A percentile compares a stretch with the other conserved stretches of the same genome.
phyloP scores from a whole-genome alignment of 2,888 invertebrate genomes.

The Melangyna quadrimaculata region DNA sequence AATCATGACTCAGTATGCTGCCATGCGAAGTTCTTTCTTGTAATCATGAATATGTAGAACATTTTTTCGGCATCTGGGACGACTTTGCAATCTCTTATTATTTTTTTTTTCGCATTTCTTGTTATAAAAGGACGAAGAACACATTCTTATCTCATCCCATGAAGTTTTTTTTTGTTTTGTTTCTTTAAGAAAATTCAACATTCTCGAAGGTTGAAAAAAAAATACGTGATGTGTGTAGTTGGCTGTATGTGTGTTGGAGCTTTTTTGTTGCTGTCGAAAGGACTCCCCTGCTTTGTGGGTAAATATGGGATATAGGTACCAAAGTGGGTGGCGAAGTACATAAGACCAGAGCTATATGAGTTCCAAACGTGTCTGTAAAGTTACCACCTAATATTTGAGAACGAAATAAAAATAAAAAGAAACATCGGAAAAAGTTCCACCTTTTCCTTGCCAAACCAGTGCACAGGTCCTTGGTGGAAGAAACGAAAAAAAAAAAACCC shows the following conservation, averaged over 20 bases:
- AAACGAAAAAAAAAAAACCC: background rate
- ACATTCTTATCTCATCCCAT: conserved; percentile 58
- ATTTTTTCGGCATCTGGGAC: conserved; percentile 69
- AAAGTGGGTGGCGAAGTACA: conserved; percentile 41
- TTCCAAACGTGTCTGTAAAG: conserved; percentile 64
- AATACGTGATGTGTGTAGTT: background rate
- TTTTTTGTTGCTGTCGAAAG: conserved; percentile 1
- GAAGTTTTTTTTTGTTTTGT: conserved; percentile 31
- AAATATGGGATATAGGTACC: conserved; percentile 4
- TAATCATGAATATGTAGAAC: conserved; percentile 72
- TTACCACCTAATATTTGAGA: conserved; percentile 67
- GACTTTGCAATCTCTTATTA: conserved; percentile 56
- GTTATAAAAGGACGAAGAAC: conserved; percentile 27
- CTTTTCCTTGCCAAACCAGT: conserved; percentile 56
- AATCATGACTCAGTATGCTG: conserved; percentile 27
- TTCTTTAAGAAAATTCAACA: conserved; percentile 30
- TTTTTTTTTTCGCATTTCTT: conserved; percentile 33
- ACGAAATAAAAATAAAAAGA: conserved; percentile 12
- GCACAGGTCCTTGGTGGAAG: background rate
- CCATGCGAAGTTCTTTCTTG: conserved; percentile 57
- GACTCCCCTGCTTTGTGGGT: background rate
- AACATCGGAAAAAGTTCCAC: conserved; percentile 56
- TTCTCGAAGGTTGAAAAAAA: background rate
- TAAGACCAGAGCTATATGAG: conserved; percentile 54
- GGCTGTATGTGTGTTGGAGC: conserved; percentile 38